A percentile compares a stretch with the other conserved stretches of the same genome.
Conservation (phyloP, 2,797 vertebrate genomes). For the Pseudocheirus occidentalis region DNA sequence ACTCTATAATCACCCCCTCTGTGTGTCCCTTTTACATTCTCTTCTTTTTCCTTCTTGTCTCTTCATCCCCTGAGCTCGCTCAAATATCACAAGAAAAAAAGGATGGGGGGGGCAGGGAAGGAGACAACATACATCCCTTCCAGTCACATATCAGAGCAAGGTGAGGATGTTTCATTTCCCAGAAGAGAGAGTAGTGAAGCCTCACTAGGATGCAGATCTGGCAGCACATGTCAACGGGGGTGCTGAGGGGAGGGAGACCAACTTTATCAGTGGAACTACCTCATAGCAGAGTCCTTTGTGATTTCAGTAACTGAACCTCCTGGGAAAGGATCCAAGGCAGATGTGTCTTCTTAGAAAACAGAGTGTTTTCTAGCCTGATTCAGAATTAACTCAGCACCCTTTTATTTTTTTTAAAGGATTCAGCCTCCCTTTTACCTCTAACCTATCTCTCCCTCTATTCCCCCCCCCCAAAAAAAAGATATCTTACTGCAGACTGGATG, state of each 20-base stretch:
- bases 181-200: constrained; percentile 14
- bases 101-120: neutral
- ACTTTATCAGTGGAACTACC: neutral
- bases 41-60: neutral
- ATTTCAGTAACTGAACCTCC: constrained; percentile 42
- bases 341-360: constrained; percentile 35
- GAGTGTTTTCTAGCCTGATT: constrained; percentile 41
- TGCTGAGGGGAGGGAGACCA: neutral
- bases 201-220: neutral
- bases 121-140: neutral
- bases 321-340: neutral
- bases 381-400: constrained; percentile 26
- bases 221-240: neutral
- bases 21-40: neutral
- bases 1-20: neutral
- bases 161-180: neutral
- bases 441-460: neutral
- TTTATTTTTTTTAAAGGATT: constrained; percentile 57
- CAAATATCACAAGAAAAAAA: neutral
- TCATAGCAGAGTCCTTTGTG: constrained; percentile 7
- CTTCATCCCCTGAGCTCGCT: neutral
- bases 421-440: neutral
- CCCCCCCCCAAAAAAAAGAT: neutral
- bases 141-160: neutral
- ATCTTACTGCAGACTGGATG: constrained; percentile 1